Evolutionary conservation across 2,113 vertebrate genomes (phyloP), one percentile per base, ranked within the genome.

Genomic region (Isichthys henryi): DNA sequence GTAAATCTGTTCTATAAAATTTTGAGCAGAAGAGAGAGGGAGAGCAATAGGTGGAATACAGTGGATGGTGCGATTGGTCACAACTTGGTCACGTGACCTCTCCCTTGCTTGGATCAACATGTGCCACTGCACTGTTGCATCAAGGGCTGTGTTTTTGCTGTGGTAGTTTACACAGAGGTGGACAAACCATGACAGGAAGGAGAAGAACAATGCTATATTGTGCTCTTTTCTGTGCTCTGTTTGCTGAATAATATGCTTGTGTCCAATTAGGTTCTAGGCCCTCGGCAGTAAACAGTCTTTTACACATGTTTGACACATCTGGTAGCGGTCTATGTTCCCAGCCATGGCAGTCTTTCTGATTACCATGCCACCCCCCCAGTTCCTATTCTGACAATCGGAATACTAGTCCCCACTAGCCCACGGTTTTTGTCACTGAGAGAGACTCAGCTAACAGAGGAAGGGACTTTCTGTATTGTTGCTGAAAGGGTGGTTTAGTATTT

Each of bases 161-260:
- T 23, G 56, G 35, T 62, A 49, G 74, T 27, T 77, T 53, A 19
- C 5, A 21, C 21, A 84, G 88, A 21, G 77, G 7, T n/a, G 53
- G 50, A 77, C 53, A 58, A 77, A 85, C 48, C 43, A 17, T 3
- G 10, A 89, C 82, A 74, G 88, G 82, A 77, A 46, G 23, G 45
- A 52, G 46, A 13, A 77, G 90, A 88, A 90, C 90, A 90, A 89
- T 90, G 84, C 62, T 31, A 31, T n/a, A 87, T 87, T 90, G 90
- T 89, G 13, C 49, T 77, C n/a, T 31, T 56, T 90, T 82, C 46
- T 27, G 88, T 15, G 19, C 3, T 87, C 84, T 53, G 17, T 23
- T 70, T 86, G 48, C 77, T 74, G 58, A 52, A 86, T 77, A 86
- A 15, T 39, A 87, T 43, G 48, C 19, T 27, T 82, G 43, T 50